Percentiles rank a stretch among this genome's conserved stretches.
Conservation (phyloP, 2,113 vertebrate species). For the Ciconia maguari region DNA sequence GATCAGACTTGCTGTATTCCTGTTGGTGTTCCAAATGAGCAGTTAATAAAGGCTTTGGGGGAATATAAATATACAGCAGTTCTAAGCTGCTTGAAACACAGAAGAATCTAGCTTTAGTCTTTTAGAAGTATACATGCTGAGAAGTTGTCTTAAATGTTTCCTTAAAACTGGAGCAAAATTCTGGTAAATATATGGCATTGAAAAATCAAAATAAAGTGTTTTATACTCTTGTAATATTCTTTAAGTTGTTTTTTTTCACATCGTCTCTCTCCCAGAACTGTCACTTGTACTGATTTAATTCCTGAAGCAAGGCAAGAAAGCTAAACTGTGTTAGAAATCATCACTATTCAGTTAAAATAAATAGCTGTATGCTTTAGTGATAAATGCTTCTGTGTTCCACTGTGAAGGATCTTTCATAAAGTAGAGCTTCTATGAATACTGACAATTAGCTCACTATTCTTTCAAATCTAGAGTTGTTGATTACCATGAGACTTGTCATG, state of each 20-base stretch:
- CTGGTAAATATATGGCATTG: neutral
- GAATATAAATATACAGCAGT: neutral
- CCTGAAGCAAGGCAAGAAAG: neutral
- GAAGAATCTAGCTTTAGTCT: neutral
- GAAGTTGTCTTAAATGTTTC: neutral
- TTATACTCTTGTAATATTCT: neutral
- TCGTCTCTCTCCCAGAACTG: neutral
- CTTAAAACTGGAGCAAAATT: neutral
- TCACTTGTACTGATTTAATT: neutral
- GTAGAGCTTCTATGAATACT: neutral
- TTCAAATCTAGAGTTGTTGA: constrained; percentile 6
- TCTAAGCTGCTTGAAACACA: neutral
- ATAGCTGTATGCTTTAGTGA: neutral
- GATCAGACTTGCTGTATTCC: neutral
- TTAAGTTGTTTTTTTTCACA: rapidly evolving
- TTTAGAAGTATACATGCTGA: neutral
- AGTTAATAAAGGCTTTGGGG: neutral
- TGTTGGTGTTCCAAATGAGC: neutral
- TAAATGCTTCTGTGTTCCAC: neutral
- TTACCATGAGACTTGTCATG: neutral
- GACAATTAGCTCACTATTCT: neutral
- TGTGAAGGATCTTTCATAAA: neutral
- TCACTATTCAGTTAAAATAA: neutral
- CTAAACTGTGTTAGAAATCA: neutral
- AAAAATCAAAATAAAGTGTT: neutral